These are phyloP conservation scores for Scaptodrosophila latifasciaeformis DNA, from an alignment of 2,888 invertebrate genomes.

Conservation along the genomic window DNA sequence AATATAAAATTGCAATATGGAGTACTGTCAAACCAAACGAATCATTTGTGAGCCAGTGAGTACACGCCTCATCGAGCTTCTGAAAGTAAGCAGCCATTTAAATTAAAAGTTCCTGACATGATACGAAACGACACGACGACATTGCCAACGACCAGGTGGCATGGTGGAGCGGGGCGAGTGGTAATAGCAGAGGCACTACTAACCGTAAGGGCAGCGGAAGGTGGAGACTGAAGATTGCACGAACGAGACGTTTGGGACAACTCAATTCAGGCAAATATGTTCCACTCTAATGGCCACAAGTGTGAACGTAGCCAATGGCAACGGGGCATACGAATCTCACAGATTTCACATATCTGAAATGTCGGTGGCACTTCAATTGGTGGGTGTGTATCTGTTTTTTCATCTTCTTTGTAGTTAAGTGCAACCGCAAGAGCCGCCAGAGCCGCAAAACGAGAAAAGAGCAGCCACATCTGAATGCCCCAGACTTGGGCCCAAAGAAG, in stretches of 20 bases:
- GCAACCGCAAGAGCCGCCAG: conserved; percentile 42
- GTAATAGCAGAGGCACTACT: too few species aligned
- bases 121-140: neutral
- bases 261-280: conserved; percentile 32
- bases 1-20: too few species aligned
- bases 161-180: too few species aligned
- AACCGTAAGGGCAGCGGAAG: too few species aligned
- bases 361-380: conserved; percentile 13
- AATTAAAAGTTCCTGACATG: neutral
- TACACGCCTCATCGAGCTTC: conserved; percentile 12
- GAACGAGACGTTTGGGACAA: neutral
- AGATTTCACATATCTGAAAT: neutral
- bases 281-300: conserved; percentile 52
- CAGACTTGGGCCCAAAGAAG: neutral
- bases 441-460: conserved; percentile 38
- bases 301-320: conserved; percentile 27
- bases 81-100: conserved; percentile 3
- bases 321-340: neutral
- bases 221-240: too few species aligned
- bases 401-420: conserved; percentile 48
- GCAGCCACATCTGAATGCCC: conserved; percentile 18
- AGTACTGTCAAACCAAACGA: too few species aligned
- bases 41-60: too few species aligned
- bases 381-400: neutral
- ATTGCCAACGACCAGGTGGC: neutral